Conservation (phyloP, 2,888 invertebrate genomes). For the Drosophila niveifrons region DNA sequence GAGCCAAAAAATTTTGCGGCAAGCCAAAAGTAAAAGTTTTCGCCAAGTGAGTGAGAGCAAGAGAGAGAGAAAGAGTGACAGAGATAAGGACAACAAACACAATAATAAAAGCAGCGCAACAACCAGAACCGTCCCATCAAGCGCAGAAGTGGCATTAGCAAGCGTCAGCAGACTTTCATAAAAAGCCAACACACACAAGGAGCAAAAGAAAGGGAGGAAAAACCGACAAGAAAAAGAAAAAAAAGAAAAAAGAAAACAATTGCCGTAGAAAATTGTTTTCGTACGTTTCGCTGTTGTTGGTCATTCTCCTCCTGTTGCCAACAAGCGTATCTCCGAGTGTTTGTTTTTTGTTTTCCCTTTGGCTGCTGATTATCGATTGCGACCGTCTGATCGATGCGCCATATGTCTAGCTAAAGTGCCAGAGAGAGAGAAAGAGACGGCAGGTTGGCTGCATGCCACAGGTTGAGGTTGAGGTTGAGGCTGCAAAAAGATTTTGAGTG, state of each 20-base stretch:
- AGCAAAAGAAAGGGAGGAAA: conserved; percentile 5
- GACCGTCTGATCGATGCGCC: conserved; percentile 56
- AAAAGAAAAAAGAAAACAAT: conserved; percentile 46
- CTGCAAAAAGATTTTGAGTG: conserved; percentile 5
- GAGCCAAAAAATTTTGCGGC: conserved; percentile 60
- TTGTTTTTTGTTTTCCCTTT: neutral
- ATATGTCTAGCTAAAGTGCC: conserved; percentile 47
- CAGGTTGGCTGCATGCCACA: conserved; percentile 51
- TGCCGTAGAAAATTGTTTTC: conserved; percentile 66
- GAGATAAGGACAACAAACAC: conserved; percentile 49
- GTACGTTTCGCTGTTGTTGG: conserved; percentile 5
- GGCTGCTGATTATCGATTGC: neutral
- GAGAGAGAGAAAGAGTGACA: conserved; percentile 39
- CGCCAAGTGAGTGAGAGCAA: conserved; percentile 10
- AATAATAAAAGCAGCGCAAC: conserved; percentile 29
- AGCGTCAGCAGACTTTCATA: conserved; percentile 66
- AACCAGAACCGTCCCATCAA: conserved; percentile 57
- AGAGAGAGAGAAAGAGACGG: conserved; percentile 11
- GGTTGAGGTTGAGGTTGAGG: conserved; percentile 31
- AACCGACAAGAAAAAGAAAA: conserved; percentile 6
- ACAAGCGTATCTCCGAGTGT: conserved; percentile 4
- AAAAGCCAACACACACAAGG: conserved; percentile 19
- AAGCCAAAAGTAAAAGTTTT: conserved; percentile 65
- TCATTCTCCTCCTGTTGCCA: neutral
- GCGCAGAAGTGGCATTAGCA: conserved; percentile 55